Conservation (phyloP, 2,113 vertebrate species). For the Melierax canorus region DNA sequence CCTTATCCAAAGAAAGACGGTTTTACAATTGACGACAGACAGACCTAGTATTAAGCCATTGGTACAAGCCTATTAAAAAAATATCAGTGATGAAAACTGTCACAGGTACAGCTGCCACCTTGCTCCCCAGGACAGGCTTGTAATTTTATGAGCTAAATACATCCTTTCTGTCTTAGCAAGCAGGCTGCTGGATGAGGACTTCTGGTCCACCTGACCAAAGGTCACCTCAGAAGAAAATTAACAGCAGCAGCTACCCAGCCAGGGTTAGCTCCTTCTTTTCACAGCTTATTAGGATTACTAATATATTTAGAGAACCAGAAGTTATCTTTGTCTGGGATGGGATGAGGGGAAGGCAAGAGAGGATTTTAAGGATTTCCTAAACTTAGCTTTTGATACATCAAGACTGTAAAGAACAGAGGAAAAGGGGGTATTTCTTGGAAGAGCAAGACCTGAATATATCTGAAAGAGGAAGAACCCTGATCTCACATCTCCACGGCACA, state of each 20-base stretch:
- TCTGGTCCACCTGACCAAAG: not conserved
- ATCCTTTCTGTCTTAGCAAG: not conserved
- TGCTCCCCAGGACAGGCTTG: not conserved
- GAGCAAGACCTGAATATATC: not conserved
- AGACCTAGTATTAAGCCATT: not conserved
- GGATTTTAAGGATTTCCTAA: not conserved
- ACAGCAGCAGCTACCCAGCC: not conserved
- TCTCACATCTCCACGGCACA: not conserved
- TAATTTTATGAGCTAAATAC: not conserved
- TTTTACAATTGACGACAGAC: not conserved
- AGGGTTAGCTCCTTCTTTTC: not conserved
- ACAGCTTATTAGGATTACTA: not conserved
- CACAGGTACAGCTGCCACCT: not conserved
- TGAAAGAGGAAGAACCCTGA: not conserved
- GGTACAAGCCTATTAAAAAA: not conserved
- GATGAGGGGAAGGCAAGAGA: not conserved
- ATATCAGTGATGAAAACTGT: not conserved
- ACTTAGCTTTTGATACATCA: not conserved
- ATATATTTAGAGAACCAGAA: not conserved
- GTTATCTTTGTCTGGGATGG: not conserved
- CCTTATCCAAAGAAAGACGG: not conserved
- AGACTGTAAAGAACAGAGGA: not conserved
- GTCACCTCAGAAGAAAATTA: not conserved
- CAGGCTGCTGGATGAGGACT: not conserved
- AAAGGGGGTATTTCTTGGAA: not conserved